Conservation (phyloP, 2,113 vertebrate species). For the Malaclemys terrapin region DNA sequence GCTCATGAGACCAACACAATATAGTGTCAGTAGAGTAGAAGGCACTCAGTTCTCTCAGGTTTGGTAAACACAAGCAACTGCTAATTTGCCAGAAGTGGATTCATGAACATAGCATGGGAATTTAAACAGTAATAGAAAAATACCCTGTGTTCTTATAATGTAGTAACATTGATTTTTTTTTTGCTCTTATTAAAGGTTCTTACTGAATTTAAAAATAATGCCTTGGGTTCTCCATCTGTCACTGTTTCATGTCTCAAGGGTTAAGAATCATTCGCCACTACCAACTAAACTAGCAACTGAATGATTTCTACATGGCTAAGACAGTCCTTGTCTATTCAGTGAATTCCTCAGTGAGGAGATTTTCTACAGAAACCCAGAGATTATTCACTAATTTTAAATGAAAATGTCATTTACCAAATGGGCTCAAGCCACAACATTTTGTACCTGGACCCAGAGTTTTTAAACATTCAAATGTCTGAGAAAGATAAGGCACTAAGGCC, state of each 20-base stretch:
- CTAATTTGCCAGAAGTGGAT: conserved; percentile 38
- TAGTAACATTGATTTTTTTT: neutral
- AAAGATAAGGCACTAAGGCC: neutral
- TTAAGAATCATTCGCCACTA: fast-evolving
- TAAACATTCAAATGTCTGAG: neutral
- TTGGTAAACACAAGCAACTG: conserved; percentile 50
- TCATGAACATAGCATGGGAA: conserved; percentile 19
- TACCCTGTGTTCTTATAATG: neutral
- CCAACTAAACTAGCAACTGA: fast-evolving
- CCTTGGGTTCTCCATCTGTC: neutral
- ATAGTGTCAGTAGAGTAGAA: conserved; percentile 41
- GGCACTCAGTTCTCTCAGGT: conserved; percentile 40
- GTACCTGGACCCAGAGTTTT: neutral
- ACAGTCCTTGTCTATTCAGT: neutral
- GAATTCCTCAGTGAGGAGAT: neutral
- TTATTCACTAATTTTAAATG: neutral
- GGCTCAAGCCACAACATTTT: neutral
- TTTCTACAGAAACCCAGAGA: neutral
- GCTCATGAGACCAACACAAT: conserved; percentile 7
- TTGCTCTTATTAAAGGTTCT: neutral
- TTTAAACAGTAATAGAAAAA: conserved; percentile 6
- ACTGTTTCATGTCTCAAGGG: neutral
- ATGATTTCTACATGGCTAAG: neutral
- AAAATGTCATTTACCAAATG: fast-evolving
- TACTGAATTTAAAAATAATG: neutral